phyloP scores from a whole-genome alignment of 2,797 vertebrate species.

The Ctenopoma kingsleyae region DNA sequence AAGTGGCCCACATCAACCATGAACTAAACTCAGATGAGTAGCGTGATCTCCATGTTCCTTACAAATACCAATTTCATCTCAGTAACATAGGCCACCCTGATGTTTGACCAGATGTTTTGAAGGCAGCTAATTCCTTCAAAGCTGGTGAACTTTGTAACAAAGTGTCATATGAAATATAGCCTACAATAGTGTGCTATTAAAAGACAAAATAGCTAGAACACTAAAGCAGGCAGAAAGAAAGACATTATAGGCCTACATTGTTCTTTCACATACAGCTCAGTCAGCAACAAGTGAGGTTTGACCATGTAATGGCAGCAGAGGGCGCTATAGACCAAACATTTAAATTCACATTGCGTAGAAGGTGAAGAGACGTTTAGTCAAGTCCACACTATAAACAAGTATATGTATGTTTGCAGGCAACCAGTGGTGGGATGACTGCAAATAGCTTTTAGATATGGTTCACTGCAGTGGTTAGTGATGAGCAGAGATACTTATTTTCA shows the following conservation, averaged over 20 bases:
- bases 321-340: conserved; percentile 35
- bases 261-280: too few species aligned
- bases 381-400: conserved; percentile 8
- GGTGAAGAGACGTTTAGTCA: conserved; percentile 8
- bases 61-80: not conserved
- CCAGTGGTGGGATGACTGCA: not conserved
- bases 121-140: too few species aligned
- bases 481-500: not conserved
- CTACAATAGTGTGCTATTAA: too few species aligned
- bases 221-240: too few species aligned
- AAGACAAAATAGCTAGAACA: too few species aligned
- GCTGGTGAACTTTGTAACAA: too few species aligned
- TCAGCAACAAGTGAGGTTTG: not conserved
- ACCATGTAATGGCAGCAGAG: conserved; percentile 54
- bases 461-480: not conserved
- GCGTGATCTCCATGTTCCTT: not conserved
- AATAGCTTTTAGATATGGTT: conserved; percentile 16
- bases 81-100: conserved; percentile 4
- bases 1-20: too few species aligned
- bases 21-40: not conserved
- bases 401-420: conserved; percentile 10
- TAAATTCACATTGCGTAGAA: not conserved
- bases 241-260: too few species aligned
- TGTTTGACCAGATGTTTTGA: conserved; percentile 26
- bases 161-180: too few species aligned